These are phyloP conservation scores for Tenualosa thibaudeaui DNA, from an alignment of 2,797 vertebrate species.

Conservation along the genomic window DNA sequence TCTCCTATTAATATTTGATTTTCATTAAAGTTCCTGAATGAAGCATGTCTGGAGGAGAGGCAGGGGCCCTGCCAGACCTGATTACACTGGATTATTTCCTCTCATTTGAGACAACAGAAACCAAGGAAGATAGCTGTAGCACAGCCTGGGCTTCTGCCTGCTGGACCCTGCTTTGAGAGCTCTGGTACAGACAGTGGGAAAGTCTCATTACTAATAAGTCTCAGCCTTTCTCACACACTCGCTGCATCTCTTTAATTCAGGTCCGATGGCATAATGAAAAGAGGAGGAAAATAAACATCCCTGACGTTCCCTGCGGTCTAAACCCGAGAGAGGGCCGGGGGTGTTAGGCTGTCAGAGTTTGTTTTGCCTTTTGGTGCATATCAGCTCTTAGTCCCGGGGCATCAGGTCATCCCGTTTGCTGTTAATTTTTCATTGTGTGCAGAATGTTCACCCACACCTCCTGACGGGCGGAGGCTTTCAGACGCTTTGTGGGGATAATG, in stretches of 20 bases:
- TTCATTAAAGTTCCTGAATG: conserved; percentile 34
- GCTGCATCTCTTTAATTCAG: not conserved
- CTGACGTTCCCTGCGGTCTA: conserved; percentile 25
- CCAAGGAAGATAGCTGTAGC: not conserved
- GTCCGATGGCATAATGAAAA: not conserved
- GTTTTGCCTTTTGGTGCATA: conserved; percentile 20
- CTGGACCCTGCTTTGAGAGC: not conserved
- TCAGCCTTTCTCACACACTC: not conserved
- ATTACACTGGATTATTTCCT: conserved; percentile 19
- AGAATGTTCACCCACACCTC: conserved; percentile 31
- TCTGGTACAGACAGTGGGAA: not conserved
- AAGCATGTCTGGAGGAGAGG: conserved; percentile 34
- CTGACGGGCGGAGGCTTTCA: conserved; percentile 10
- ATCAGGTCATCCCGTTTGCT: conserved; percentile 31
- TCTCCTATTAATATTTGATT: conserved; percentile 48
- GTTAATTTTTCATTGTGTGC: conserved; percentile 45
- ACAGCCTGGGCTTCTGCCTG: not conserved
- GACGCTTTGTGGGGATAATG: conserved; percentile 48
- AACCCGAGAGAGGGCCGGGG: conserved; percentile 29
- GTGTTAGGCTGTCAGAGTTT: conserved; percentile 31
- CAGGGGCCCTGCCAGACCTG: not conserved
- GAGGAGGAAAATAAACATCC: not conserved
- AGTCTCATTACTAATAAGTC: not conserved
- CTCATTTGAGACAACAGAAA: conserved; percentile 8
- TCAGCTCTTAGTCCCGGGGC: conserved; percentile 28